These are phyloP conservation scores for Megaleporinus macrocephalus DNA, from an alignment of 2,113 vertebrate species.

Conservation along the genomic window DNA sequence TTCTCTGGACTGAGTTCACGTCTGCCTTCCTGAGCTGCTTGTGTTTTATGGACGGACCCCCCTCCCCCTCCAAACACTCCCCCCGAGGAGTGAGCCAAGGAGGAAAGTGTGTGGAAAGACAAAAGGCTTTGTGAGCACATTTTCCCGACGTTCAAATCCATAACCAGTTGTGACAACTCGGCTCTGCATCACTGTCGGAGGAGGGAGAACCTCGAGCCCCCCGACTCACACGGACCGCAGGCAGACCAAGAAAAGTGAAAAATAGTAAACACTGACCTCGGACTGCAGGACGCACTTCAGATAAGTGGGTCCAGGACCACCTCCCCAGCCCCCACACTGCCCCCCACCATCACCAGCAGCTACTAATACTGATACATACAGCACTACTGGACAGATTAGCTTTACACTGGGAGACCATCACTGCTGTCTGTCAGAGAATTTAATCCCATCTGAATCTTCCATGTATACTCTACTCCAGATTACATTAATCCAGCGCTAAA, in stretches of 20 bases:
- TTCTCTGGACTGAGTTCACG: background rate
- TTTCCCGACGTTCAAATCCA: slow-evolving; percentile 9
- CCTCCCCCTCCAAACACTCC: too few relatives aligned
- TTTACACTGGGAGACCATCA: too few relatives aligned
- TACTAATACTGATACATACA: too few relatives aligned
- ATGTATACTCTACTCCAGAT: too few relatives aligned
- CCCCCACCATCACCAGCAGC: too few relatives aligned
- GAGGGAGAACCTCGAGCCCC: background rate
- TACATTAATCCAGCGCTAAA: too few relatives aligned
- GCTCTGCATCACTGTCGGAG: background rate
- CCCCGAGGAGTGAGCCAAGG: background rate
- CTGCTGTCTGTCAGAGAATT: too few relatives aligned
- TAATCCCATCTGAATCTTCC: too few relatives aligned
- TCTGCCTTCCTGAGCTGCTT: background rate
- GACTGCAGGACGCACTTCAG: background rate
- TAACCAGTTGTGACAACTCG: slow-evolving; percentile 23
- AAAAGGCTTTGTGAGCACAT: background rate
- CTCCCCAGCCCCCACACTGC: too few relatives aligned
- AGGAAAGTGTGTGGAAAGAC: background rate
- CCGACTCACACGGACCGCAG: background rate
- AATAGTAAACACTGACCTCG: too few relatives aligned
- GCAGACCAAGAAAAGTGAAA: background rate
- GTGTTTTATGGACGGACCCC: slow-evolving; percentile 5
- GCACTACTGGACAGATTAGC: too few relatives aligned
- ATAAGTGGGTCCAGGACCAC: too few relatives aligned